A percentile compares a stretch with the other conserved stretches of the same genome.
phyloP scores from a whole-genome alignment of 2,888 invertebrate species.

The Tanytarsus gracilentus region DNA sequence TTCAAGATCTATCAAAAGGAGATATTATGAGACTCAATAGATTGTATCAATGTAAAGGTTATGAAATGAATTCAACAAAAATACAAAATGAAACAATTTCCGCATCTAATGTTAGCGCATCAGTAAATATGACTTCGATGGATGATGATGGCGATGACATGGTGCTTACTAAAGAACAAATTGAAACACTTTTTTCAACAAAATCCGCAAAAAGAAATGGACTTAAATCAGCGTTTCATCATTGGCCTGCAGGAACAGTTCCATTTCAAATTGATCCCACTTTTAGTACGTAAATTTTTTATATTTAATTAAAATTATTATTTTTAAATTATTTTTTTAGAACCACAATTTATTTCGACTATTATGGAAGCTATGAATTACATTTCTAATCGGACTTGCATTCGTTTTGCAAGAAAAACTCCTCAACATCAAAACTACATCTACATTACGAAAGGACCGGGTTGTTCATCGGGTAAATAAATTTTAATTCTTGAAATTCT shows the following conservation, averaged over 20 bases:
- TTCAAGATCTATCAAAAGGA: conserved; percentile 32
- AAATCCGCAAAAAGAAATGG: conserved; percentile 9
- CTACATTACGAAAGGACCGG: conserved; percentile 10
- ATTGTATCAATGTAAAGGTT: conserved; percentile 33
- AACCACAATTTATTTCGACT: conserved; percentile 8
- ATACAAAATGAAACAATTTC: background rate
- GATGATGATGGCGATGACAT: conserved; percentile 17
- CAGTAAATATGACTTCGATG: too few species aligned
- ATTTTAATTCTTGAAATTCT: too few species aligned
- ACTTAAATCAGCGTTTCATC: conserved; percentile 3
- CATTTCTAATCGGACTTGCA: conserved; percentile 19
- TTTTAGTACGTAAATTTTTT: conserved; percentile 6
- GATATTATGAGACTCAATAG: conserved; percentile 35
- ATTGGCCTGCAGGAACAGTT: conserved; percentile 22
- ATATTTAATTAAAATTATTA: background rate
- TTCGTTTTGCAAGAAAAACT: background rate
- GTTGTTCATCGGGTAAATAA: background rate
- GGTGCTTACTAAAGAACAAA: conserved; percentile 8
- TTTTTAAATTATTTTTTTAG: conserved; percentile 10
- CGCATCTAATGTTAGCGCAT: background rate
- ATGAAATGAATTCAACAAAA: background rate
- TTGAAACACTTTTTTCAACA: conserved; percentile 20
- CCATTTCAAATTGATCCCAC: conserved; percentile 17
- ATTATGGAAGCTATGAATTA: conserved; percentile 20
- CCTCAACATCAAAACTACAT: conserved; percentile 10